These are phyloP conservation scores for Neuroterus valhalla DNA, from an alignment of 1,140 invertebrate genomes.

Conservation along the genomic window DNA sequence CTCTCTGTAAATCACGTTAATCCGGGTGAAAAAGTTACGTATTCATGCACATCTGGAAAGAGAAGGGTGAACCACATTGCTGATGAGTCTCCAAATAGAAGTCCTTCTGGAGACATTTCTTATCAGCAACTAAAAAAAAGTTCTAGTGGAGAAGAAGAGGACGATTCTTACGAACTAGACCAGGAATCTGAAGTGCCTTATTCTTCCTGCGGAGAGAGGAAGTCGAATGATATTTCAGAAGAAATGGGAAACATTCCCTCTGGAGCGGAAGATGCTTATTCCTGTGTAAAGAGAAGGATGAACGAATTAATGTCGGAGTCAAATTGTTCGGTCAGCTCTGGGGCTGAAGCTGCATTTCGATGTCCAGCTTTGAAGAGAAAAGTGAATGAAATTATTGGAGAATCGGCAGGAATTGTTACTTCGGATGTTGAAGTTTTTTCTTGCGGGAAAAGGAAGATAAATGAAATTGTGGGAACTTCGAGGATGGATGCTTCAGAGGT, in stretches of 20 bases:
- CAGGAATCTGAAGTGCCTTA: background rate
- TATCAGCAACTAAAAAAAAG: conserved; percentile 8
- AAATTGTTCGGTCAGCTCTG: background rate
- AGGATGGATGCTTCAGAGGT: conserved; percentile 9
- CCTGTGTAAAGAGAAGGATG: conserved; percentile 37
- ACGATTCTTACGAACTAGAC: background rate
- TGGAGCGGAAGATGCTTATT: conserved; percentile 18
- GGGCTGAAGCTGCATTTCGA: conserved; percentile 5
- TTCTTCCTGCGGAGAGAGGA: background rate
- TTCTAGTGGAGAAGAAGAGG: background rate
- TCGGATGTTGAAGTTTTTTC: background rate
- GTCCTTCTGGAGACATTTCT: background rate
- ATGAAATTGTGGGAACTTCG: conserved; percentile 49
- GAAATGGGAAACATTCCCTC: conserved; percentile 4
- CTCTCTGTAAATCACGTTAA: background rate
- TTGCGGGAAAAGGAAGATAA: conserved; percentile 49
- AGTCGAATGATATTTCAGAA: background rate
- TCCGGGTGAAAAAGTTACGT: background rate
- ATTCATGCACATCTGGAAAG: background rate
- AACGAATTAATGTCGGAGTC: conserved; percentile 39
- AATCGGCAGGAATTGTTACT: conserved; percentile 39
- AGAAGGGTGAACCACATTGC: background rate
- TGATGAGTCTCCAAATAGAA: background rate
- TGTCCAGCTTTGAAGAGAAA: conserved; percentile 24
- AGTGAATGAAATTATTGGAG: conserved; percentile 29